phyloP scores from a whole-genome alignment of 2,113 vertebrate species.

The Synodontis membranacea region DNA sequence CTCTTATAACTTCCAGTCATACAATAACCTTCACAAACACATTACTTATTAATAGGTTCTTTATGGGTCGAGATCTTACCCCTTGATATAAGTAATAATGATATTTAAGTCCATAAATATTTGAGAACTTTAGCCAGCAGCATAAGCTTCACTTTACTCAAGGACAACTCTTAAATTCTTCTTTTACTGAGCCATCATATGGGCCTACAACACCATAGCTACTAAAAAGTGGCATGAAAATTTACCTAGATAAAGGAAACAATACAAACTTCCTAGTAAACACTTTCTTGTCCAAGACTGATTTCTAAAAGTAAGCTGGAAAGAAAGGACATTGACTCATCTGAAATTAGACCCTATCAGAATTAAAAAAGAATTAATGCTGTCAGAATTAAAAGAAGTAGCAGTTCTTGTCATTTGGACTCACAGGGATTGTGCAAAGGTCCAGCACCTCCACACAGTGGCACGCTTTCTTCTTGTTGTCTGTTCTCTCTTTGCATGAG shows the following conservation, averaged over 20 bases:
- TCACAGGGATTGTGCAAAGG: conserved; percentile 92
- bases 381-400: background rate
- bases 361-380: background rate
- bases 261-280: background rate
- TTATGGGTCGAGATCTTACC: conserved; percentile 73
- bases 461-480: conserved; percentile 90
- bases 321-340: background rate
- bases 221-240: background rate
- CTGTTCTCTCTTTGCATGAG: conserved; percentile 78
- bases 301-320: background rate
- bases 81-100: conserved; percentile 97
- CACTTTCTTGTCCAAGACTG: background rate
- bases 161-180: conserved; percentile 91
- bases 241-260: background rate
- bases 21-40: too few relatives aligned
- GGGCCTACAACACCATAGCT: conserved; percentile 72
- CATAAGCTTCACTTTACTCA: conserved; percentile 91
- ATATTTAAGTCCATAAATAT: conserved; percentile 96
- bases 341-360: background rate
- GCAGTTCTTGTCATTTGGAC: conserved; percentile 53
- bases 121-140: conserved; percentile 98
- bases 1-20: too few relatives aligned
- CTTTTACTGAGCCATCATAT: conserved; percentile 94
- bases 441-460: conserved; percentile 87
- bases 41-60: background rate